A percentile compares a stretch with the other conserved stretches of the same genome.
phyloP scores from a whole-genome alignment of 2,888 invertebrate genomes.

The Athalia circularis region DNA sequence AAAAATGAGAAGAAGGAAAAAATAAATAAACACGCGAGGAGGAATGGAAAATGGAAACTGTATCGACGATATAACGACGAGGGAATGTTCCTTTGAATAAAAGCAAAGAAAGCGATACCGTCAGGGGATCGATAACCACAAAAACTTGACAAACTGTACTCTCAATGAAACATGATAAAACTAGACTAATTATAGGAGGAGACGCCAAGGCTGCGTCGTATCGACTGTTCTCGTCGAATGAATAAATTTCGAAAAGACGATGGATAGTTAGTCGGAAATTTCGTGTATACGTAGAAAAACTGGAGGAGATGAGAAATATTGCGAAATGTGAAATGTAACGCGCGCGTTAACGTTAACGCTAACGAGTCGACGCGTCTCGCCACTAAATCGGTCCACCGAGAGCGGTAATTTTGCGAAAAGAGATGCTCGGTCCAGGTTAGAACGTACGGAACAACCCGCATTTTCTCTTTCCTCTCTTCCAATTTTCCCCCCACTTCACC shows the following conservation, averaged over 20 bases:
- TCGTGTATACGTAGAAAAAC: not conserved
- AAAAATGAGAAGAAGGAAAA: too few species aligned
- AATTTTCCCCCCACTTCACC: not conserved
- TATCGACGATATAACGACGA: not conserved
- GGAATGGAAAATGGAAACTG: not conserved
- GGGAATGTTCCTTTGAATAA: not conserved
- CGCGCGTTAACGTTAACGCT: constrained; percentile 29
- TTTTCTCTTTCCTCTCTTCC: not conserved
- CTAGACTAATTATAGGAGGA: constrained; percentile 33
- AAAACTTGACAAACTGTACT: constrained; percentile 22
- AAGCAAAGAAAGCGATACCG: not conserved
- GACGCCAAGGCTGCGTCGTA: not conserved
- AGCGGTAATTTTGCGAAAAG: constrained; percentile 28
- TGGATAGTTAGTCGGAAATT: not conserved
- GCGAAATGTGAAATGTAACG: not conserved
- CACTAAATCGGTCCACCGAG: constrained; percentile 41
- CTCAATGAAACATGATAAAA: constrained; percentile 29
- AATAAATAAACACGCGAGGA: too few species aligned
- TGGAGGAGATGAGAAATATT: not conserved
- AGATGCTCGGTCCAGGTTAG: constrained; percentile 31
- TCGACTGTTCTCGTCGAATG: not conserved
- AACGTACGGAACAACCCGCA: not conserved
- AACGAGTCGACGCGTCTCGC: constrained; percentile 41
- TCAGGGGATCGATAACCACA: constrained; percentile 4
- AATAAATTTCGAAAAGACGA: not conserved